Evolutionary conservation across 2,797 vertebrate species (phyloP), one percentile per base, ranked within the genome.

Genomic region (Tinamus major): DNA sequence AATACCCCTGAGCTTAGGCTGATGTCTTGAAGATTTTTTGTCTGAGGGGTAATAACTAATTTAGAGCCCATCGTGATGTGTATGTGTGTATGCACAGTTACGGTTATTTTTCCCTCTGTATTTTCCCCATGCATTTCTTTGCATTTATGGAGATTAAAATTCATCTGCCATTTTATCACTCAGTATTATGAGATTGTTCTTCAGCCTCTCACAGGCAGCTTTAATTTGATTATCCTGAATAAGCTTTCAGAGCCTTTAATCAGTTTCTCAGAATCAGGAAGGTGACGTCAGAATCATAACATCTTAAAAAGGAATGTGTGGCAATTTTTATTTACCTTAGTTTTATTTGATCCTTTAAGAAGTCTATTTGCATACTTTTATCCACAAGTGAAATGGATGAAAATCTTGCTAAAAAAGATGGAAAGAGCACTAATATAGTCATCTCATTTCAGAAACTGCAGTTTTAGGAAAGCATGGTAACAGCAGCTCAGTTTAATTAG

Each of bases 401-500:
- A 95, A 93, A 74, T 14, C 18, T 4, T 31, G 29, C 12, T 79
- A 24, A 67, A 89, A 93, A 68, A 62, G 12, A 4, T 31, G 77
- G 35, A 75, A 83, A 70, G 63, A 59, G 19, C 67, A 20, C 91
- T 76, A 74, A 79, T 79, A 31, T 74, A 83, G 59, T 91, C 55
- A 49, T 81, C 53, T 82, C 44, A 7, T 81, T 94, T 93, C 82
- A 91, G 89, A 95, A 95, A 79, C 0, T 0, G 72, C 79, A 49
- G 27, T 35, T 80, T 87, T 72, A 89, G 67, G 85, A 87, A 77
- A 53, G 61, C 64, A 44, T 79, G 67, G 55, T 89, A 89, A 76
- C 69, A 91, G 81, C 79, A 87, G 55, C 72, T 92, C 79, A n/a
- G 11, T 92, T 93, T 93, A 93, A 89, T 90, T 93, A 92, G 76